These are phyloP conservation scores for Phalera bucephala DNA, from an alignment of 2,888 invertebrate genomes.

Conservation along the genomic window DNA sequence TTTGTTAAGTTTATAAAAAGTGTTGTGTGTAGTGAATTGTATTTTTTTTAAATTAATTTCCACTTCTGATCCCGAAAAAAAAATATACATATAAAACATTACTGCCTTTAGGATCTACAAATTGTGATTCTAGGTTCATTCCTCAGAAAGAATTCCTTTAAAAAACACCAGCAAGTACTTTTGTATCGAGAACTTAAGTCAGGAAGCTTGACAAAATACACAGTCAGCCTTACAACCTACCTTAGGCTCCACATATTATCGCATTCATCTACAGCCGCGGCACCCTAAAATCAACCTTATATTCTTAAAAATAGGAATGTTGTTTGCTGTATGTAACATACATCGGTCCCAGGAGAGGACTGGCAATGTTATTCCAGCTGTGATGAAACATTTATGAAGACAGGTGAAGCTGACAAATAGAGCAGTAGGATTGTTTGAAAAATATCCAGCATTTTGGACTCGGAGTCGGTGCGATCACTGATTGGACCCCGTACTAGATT, in stretches of 20 bases:
- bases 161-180: not conserved
- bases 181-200: not conserved
- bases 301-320: not conserved
- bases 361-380: slow-evolving; percentile 1
- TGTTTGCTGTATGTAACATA: not conserved
- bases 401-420: slow-evolving; percentile 1
- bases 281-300: not conserved
- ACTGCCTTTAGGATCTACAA: too few relatives aligned
- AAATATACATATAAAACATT: too few relatives aligned
- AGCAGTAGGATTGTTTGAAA: not conserved
- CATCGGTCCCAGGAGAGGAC: not conserved
- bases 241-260: not conserved
- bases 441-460: not conserved
- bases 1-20: too few relatives aligned
- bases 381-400: slow-evolving; percentile 4
- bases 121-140: too few relatives aligned
- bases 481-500: not conserved
- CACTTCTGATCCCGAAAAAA: too few relatives aligned
- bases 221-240: not conserved
- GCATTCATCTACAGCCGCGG: not conserved
- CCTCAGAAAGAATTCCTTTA: too few relatives aligned
- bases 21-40: too few relatives aligned
- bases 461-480: not conserved
- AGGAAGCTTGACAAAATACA: not conserved
- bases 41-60: too few relatives aligned